Conservation (phyloP, 2,113 vertebrate genomes). For the Notechis scutatus region DNA sequence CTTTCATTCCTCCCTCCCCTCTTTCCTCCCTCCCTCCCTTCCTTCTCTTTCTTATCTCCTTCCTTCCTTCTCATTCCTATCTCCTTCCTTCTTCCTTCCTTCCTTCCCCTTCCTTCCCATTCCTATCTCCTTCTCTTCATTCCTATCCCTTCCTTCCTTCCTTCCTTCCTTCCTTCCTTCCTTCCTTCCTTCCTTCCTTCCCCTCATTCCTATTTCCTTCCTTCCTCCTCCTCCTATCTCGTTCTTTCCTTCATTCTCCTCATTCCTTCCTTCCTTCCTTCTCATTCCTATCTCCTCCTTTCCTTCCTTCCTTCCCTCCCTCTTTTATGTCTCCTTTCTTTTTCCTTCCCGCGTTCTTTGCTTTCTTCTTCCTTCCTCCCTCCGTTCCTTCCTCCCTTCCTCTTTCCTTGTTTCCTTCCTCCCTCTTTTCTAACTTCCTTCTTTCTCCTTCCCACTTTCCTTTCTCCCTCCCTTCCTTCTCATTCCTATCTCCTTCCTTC, state of each 20-base stretch:
- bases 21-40: too few species aligned
- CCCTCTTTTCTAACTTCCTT: too few species aligned
- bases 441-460: too few species aligned
- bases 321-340: too few species aligned
- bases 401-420: too few species aligned
- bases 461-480: too few species aligned
- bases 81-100: rapidly evolving
- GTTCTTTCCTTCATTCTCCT: neutral
- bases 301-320: neutral
- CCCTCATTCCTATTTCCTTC: neutral
- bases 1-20: too few species aligned
- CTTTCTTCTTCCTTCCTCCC: constrained; percentile 59
- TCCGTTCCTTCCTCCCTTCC: too few species aligned
- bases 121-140: rapidly evolving
- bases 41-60: rapidly evolving
- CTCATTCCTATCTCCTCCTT: rapidly evolving
- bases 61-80: rapidly evolving
- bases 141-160: rapidly evolving
- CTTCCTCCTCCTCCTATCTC: rapidly evolving
- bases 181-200: too few species aligned
- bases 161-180: too few species aligned
- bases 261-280: neutral
- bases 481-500: too few species aligned
- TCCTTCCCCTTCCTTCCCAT: too few species aligned
- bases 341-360: neutral